Conservation (phyloP, 2,113 vertebrate genomes). For the Notothenia coriiceps region DNA sequence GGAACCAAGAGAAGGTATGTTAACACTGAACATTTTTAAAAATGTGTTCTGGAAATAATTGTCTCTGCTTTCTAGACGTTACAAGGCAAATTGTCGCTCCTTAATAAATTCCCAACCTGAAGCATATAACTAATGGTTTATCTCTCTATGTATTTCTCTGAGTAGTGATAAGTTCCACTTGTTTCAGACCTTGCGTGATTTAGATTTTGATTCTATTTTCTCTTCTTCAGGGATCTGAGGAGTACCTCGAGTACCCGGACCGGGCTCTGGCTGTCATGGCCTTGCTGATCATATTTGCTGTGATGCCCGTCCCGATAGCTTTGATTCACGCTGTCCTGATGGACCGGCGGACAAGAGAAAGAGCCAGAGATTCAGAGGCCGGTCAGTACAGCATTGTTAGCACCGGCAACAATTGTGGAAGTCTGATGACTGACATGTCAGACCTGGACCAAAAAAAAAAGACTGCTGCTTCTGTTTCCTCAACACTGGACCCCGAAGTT, state of each 20-base stretch:
- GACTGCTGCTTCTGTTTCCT: neutral
- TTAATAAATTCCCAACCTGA: too few relatives aligned
- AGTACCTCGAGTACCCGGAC: too few relatives aligned
- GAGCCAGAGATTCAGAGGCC: slow-evolving; percentile 5
- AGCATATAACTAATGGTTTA: neutral
- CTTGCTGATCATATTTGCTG: neutral
- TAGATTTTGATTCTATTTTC: too few relatives aligned
- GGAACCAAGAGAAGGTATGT: slow-evolving; percentile 81
- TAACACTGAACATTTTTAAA: too few relatives aligned
- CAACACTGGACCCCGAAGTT: neutral
- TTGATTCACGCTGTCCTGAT: slow-evolving; percentile 64
- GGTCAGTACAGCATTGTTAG: slow-evolving; percentile 64
- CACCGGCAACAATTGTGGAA: slow-evolving; percentile 60
- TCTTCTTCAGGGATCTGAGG: too few relatives aligned
- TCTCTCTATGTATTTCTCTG: too few relatives aligned
- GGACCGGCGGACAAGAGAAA: slow-evolving; percentile 35
- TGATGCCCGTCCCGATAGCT: slow-evolving; percentile 81
- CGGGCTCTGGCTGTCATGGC: too few relatives aligned
- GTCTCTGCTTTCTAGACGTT: too few relatives aligned
- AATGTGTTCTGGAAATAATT: too few relatives aligned
- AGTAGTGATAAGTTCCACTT: too few relatives aligned
- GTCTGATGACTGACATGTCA: slow-evolving; percentile 56
- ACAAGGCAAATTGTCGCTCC: too few relatives aligned
- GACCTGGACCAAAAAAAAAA: slow-evolving; percentile 39
- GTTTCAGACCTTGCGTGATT: too few relatives aligned